phyloP scores from a whole-genome alignment of 2,888 invertebrate species.

The Exocentrus adspersus region DNA sequence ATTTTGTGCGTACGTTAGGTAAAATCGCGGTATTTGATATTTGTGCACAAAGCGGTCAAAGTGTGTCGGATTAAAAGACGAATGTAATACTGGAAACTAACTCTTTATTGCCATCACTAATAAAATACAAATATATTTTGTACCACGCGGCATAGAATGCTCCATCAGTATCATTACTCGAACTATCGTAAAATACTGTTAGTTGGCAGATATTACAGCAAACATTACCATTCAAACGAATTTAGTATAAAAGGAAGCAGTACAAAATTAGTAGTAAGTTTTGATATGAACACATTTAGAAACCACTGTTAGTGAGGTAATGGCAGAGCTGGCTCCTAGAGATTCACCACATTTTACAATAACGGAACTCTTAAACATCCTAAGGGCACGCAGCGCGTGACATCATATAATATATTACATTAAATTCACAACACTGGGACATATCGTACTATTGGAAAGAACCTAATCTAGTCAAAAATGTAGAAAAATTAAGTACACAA shows the following conservation, averaged over 20 bases:
- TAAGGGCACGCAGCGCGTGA: conserved; percentile 39
- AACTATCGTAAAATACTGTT: conserved; percentile 50
- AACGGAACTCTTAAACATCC: conserved; percentile 53
- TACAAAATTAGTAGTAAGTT: conserved; percentile 55
- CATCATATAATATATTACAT: conserved; percentile 35
- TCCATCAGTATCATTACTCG: conserved; percentile 32
- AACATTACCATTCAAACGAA: conserved; percentile 37
- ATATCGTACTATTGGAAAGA: conserved; percentile 35
- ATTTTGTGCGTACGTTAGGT: too few relatives aligned
- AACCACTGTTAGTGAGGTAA: conserved; percentile 59
- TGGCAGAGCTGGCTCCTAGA: conserved; percentile 59
- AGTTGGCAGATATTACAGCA: conserved; percentile 50
- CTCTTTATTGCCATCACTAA: conserved; percentile 64
- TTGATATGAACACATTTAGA: conserved; percentile 62
- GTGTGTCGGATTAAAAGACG: neutral
- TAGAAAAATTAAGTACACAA: conserved; percentile 57
- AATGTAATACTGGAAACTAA: conserved; percentile 59
- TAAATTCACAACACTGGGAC: conserved; percentile 42
- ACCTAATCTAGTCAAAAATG: conserved; percentile 43
- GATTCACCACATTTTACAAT: conserved; percentile 58
- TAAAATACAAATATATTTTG: conserved; percentile 58
- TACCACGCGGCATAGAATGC: conserved; percentile 55
- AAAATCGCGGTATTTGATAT: too few relatives aligned
- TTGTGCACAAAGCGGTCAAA: too few relatives aligned
- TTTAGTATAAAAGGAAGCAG: conserved; percentile 54